Evolutionary conservation across 2,888 invertebrate species (phyloP), one percentile per base, ranked within the genome.

Genomic region (Drosophila birchii): DNA sequence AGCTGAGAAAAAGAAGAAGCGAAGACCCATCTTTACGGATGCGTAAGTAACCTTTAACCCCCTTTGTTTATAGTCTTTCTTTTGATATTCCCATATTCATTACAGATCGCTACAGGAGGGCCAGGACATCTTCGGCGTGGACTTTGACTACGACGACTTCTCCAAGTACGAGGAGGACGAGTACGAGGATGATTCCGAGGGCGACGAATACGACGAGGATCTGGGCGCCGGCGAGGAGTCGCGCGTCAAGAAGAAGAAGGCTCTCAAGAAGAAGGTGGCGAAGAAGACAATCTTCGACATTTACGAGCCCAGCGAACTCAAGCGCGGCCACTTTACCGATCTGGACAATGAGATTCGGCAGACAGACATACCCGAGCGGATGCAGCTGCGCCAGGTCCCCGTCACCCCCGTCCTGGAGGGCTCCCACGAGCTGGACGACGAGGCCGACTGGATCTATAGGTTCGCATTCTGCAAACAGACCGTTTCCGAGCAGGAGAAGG

Each of bases 81-180:
- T 20, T 2, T 26, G 5, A 8, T 1, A 18, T 26, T 26, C 11
- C 12, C 12, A 29, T 47, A 2, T n/a, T 9, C 11, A 0, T 6
- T 3, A 29, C 12, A n/a, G 43, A 38, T 97, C 97, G 0, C 93
- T 99, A 20, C 98, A 99, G 95, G 98, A 99, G 92, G 99, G 99
- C 60, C 98, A 99, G 92, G 99, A 99, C 91, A 98, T 99, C 79
- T 99, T 99, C 91, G 99, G 99, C 34, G 98, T 99, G n/a, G 99
- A 99, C 92, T 99, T 99, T 93, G 98, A 98, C 90, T 98, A 96
- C 90, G 97, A 97, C 70, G 97, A 98, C 80, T 97, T 98, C 92
- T 95, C 96, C 60, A 97, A 97, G 89, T 97, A 96, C 89, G 97
- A 96, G 8, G 96, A 97, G 60, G 97, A 97, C 78, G 92, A 92